Evolutionary conservation across 1,140 invertebrate species (phyloP).

Genomic region (Dysdera silvatica): DNA sequence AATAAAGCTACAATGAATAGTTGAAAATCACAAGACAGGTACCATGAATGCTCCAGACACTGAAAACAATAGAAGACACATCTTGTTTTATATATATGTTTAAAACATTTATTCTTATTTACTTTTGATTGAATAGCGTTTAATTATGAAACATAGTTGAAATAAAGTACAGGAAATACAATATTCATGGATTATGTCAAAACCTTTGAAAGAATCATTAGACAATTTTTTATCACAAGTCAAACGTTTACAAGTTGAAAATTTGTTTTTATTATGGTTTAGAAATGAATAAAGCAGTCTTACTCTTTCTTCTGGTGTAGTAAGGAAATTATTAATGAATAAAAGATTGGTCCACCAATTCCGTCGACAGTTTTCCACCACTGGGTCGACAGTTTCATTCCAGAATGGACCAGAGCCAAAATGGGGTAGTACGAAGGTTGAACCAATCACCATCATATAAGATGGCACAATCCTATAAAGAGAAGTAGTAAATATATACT

Average conservation of each 20-base stretch:
- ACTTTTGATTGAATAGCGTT: too few relatives aligned
- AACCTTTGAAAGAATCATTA: too few relatives aligned
- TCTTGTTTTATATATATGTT: too few relatives aligned
- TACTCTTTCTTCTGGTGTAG: slow-evolving; percentile 43
- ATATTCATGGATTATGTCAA: too few relatives aligned
- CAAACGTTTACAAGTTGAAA: too few relatives aligned
- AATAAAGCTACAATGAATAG: slow-evolving; percentile 28
- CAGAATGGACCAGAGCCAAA: slow-evolving; percentile 31
- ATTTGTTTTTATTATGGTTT: background rate
- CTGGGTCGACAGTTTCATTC: slow-evolving; percentile 30
- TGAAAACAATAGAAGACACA: slow-evolving; percentile 14
- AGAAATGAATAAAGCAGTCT: background rate
- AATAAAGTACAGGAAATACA: too few relatives aligned
- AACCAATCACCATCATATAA: slow-evolving; percentile 25
- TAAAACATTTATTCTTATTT: too few relatives aligned
- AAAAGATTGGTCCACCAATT: slow-evolving; percentile 32
- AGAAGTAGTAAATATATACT: background rate
- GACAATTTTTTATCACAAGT: too few relatives aligned
- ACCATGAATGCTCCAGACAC: slow-evolving; percentile 37
- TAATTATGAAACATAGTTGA: too few relatives aligned
- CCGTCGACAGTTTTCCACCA: slow-evolving; percentile 20
- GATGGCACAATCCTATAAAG: slow-evolving; percentile 21
- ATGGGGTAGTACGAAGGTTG: slow-evolving; percentile 19
- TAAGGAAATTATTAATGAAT: slow-evolving; percentile 47
- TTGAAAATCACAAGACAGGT: slow-evolving; percentile 36